These are phyloP conservation scores for Stenotaenia linearis DNA, from an alignment of 2,888 invertebrate genomes.

Conservation along the genomic window DNA sequence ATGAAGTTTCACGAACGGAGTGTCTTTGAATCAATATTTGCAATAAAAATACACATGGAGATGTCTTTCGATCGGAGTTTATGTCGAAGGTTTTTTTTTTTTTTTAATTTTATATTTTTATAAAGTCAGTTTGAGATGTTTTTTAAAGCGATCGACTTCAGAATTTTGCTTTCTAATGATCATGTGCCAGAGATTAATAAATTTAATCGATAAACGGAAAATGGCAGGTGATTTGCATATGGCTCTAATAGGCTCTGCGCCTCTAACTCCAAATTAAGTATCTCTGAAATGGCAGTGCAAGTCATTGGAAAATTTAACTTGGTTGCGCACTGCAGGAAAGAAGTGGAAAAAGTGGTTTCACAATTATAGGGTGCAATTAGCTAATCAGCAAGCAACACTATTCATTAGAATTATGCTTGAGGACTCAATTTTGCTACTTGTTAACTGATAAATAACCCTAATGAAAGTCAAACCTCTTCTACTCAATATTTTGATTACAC, in stretches of 20 bases:
- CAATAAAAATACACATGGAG: background rate
- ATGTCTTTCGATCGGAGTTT: no score
- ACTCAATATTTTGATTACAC: no score
- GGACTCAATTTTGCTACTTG: no score
- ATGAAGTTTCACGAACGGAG: background rate
- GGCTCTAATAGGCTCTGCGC: background rate
- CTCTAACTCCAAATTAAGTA: background rate
- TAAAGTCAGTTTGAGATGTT: background rate
- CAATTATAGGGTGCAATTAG: background rate
- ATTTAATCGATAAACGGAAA: background rate
- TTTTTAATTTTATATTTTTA: no score
- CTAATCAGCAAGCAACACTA: background rate
- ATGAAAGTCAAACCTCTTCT: no score
- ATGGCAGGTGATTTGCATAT: constrained; percentile 14
- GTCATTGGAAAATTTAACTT: background rate
- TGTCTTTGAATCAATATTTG: background rate
- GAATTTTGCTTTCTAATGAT: no score
- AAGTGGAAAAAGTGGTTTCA: background rate
- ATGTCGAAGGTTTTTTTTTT: no score
- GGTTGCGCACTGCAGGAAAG: background rate
- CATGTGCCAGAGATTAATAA: no score
- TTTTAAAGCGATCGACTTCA: background rate
- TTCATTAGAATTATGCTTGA: background rate
- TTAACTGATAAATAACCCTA: no score
- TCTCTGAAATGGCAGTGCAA: background rate